These are phyloP conservation scores for Spodoptera littoralis DNA, from an alignment of 2,888 invertebrate species.

Conservation along the genomic window DNA sequence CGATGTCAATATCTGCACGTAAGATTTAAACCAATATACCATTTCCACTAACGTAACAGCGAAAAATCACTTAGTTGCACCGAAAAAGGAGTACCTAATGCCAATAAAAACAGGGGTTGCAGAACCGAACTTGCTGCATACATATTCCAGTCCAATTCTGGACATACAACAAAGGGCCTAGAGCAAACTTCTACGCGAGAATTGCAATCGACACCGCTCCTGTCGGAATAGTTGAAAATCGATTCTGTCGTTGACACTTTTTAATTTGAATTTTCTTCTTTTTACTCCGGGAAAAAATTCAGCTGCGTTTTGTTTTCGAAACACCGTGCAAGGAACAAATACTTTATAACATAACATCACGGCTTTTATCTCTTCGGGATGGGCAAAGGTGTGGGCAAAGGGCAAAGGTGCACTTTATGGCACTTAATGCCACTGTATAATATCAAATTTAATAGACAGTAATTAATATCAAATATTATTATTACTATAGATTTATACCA, in stretches of 20 bases:
- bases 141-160: conserved; percentile 49
- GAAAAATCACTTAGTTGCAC: conserved; percentile 28
- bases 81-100: conserved; percentile 25
- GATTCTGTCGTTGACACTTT: conserved; percentile 70
- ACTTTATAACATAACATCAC: too few relatives aligned
- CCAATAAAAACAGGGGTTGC: conserved; percentile 39
- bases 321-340: conserved; percentile 22
- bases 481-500: conserved; percentile 26
- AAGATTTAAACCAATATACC: background rate
- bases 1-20: background rate
- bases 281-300: conserved; percentile 46
- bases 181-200: conserved; percentile 53
- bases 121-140: conserved; percentile 36
- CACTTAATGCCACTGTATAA: too few relatives aligned
- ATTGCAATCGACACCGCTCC: conserved; percentile 65
- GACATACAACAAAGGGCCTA: conserved; percentile 54
- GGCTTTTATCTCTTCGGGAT: too few relatives aligned
- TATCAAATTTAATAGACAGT: too few relatives aligned
- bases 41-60: conserved; percentile 11
- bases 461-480: too few relatives aligned
- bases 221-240: conserved; percentile 51
- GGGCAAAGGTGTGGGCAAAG: too few relatives aligned
- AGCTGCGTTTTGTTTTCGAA: conserved; percentile 44
- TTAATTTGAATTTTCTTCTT: conserved; percentile 67
- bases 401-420: too few relatives aligned